Percentiles rank a stretch among this genome's conserved stretches.
These are phyloP conservation scores for Panorpa germanica DNA, from an alignment of 2,888 invertebrate species.

Conservation along the genomic window DNA sequence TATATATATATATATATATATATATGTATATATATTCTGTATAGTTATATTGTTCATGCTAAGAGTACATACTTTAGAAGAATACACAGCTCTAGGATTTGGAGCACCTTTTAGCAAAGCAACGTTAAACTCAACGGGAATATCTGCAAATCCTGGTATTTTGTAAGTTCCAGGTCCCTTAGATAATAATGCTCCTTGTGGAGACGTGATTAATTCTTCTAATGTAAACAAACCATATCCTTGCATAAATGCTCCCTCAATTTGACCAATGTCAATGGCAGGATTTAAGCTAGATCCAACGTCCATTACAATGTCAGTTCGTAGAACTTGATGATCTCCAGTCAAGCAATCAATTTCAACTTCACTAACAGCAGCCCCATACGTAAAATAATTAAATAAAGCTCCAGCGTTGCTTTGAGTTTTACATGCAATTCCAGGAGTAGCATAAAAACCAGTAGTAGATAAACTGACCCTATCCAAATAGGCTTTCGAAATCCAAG, in stretches of 20 bases:
- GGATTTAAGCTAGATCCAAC: constrained; percentile 76
- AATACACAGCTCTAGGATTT: constrained; percentile 70
- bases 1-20: constrained; percentile 11
- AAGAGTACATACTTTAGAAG: constrained; percentile 59
- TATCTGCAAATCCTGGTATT: constrained; percentile 67
- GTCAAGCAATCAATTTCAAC: constrained; percentile 78
- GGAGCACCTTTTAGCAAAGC: constrained; percentile 60
- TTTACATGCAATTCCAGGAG: constrained; percentile 43
- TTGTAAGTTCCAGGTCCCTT: constrained; percentile 74
- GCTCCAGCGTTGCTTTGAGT: constrained; percentile 41
- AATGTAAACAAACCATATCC: constrained; percentile 70
- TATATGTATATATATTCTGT: constrained; percentile 1
- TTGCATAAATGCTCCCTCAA: constrained; percentile 78
- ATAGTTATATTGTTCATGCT: background rate
- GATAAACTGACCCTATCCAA: constrained; percentile 47
- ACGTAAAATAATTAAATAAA: constrained; percentile 59
- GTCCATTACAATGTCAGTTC: constrained; percentile 82
- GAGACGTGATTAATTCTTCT: constrained; percentile 63
- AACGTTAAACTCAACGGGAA: constrained; percentile 69
- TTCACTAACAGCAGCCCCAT: constrained; percentile 61
- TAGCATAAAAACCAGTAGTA: constrained; percentile 53
- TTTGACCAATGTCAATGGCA: constrained; percentile 78
- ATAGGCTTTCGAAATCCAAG: constrained; percentile 57
- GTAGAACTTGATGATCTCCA: constrained; percentile 64
- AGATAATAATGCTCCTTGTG: constrained; percentile 47